phyloP scores from a whole-genome alignment of 2,113 vertebrate genomes.

The Corythornis vintsioides region DNA sequence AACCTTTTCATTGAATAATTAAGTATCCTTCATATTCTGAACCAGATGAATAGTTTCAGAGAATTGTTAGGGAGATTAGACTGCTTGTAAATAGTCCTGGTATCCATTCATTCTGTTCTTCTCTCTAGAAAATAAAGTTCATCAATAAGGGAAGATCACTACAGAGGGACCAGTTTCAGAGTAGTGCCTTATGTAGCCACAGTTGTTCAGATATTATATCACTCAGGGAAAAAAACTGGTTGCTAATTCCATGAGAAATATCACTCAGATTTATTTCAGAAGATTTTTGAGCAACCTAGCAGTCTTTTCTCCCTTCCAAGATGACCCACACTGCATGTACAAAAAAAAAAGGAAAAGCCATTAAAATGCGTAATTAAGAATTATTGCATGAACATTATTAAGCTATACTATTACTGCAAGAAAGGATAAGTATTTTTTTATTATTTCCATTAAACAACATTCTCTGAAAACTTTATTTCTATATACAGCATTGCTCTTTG shows the following conservation, averaged over 20 bases:
- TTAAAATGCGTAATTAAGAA: background rate
- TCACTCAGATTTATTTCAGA: background rate
- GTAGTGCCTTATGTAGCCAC: background rate
- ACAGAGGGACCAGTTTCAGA: background rate
- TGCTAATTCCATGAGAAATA: background rate
- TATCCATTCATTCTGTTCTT: background rate
- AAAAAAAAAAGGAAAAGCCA: background rate
- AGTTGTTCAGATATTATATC: background rate
- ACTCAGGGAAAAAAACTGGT: background rate
- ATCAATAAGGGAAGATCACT: background rate
- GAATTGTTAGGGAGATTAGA: background rate
- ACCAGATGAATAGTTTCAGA: slow-evolving; percentile 25
- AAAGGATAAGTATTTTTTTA: background rate
- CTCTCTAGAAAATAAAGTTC: background rate
- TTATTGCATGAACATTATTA: background rate
- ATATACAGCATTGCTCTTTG: background rate
- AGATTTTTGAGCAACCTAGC: background rate
- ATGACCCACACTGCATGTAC: background rate
- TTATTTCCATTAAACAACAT: background rate
- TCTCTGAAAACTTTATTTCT: background rate
- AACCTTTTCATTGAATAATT: slow-evolving; percentile 55
- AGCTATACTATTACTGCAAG: background rate
- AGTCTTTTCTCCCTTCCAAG: background rate
- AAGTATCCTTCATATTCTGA: background rate
- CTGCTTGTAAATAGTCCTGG: slow-evolving; percentile 12